Evolutionary conservation across 2,113 vertebrate genomes (phyloP).

Genomic region (Polypterus senegalus): DNA sequence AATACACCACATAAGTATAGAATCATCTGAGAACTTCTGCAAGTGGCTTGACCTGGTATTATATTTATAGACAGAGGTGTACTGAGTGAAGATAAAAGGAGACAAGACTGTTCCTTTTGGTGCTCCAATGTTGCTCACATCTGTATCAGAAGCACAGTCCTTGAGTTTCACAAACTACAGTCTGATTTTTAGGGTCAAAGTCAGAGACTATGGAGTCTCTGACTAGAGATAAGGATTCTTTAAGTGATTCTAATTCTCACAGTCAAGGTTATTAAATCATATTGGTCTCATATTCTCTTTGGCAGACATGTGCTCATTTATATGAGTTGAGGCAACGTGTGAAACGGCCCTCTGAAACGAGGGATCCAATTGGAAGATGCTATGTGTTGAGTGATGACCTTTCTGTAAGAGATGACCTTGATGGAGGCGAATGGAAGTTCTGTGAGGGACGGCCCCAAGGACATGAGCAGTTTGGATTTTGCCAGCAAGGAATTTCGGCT

Average conservation of each 20-base stretch:
- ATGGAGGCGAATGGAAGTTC: constrained; percentile 91
- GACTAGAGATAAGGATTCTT: background rate
- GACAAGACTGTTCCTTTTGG: too few relatives aligned
- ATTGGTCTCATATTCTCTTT: background rate
- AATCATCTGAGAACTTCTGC: too few relatives aligned
- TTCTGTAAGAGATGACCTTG: constrained; percentile 62
- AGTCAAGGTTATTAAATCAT: background rate
- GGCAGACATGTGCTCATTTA: constrained; percentile 78
- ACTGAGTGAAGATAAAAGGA: too few relatives aligned
- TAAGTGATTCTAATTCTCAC: background rate
- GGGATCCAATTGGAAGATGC: constrained; percentile 82
- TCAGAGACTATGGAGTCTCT: background rate
- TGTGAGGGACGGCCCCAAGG: constrained; percentile 79
- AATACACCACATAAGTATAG: too few relatives aligned
- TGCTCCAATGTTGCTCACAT: too few relatives aligned
- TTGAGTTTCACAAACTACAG: too few relatives aligned
- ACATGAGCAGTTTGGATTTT: constrained; percentile 87
- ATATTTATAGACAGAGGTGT: too few relatives aligned
- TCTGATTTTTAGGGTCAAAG: too few relatives aligned
- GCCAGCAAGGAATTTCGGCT: constrained; percentile 82
- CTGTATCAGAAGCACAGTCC: too few relatives aligned
- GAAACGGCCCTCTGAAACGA: constrained; percentile 65
- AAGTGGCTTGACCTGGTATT: too few relatives aligned
- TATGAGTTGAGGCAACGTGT: constrained; percentile 81
- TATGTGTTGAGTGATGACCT: constrained; percentile 85